Base-by-base conservation (phyloP, 1,140 invertebrate species). In the Platyura marginata region DNA sequence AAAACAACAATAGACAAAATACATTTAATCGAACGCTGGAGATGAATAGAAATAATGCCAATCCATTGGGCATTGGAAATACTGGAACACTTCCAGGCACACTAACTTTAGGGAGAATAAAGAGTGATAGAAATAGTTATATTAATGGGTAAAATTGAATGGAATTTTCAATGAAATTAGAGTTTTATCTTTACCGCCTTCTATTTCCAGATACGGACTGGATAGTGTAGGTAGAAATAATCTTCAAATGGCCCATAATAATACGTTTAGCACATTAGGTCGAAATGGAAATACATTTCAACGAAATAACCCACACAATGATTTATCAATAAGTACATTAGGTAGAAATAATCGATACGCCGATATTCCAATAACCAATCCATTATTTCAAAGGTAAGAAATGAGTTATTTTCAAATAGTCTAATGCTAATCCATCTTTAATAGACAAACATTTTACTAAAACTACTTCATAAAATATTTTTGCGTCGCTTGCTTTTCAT, bases 361-460 rank as follows among this genome's bases (percentile, higher is more conserved):
- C 11, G 70, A 72, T 44, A 63, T 71, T 49, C 70, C 73, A 10
- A 70, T 66, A 9, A 56, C 63, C 20, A 72, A 72, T 52, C 69
- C 67, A 10, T 52, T 73, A 20, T 72, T 72, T 49, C 68, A 73
- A 51, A 69, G 70, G 70, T 72, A 45, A 51, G 23, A n/a, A n/a
- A n/a, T n/a, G n/a, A n/a, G n/a, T n/a, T n/a, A n/a, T n/a, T n/a
- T n/a, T n/a, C n/a, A n/a, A n/a, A n/a, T n/a, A n/a, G n/a, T n/a
- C n/a, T n/a, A n/a, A n/a, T n/a, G n/a, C n/a, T n/a, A n/a, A n/a
- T n/a, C n/a, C n/a, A n/a, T n/a, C n/a, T n/a, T n/a, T n/a, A n/a
- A n/a, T n/a, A n/a, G n/a, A n/a, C n/a, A n/a, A n/a, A n/a, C n/a
- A n/a, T n/a, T n/a, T n/a, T n/a, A n/a, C n/a, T n/a, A n/a, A n/a